Evolutionary conservation across 2,113 vertebrate genomes (phyloP).

Genomic region (Paramisgurnus dabryanus): DNA sequence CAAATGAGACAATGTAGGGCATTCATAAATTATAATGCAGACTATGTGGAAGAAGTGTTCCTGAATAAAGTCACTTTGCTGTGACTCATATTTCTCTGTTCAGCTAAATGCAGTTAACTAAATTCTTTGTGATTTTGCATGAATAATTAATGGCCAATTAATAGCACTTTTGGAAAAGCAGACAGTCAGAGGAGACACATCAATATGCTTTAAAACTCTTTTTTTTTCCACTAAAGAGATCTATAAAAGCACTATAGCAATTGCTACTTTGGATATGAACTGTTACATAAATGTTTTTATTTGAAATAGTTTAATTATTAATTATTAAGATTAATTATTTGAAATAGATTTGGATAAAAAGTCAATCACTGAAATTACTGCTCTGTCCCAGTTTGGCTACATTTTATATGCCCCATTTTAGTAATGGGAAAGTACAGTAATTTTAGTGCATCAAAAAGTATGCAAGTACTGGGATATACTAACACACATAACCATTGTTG

Average conservation of each 20-base stretch:
- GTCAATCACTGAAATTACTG: neutral
- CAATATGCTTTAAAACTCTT: neutral
- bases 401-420: too few species aligned
- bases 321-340: neutral
- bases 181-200: neutral
- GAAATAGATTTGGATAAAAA: neutral
- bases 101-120: neutral
- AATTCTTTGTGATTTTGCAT: conserved; percentile 3
- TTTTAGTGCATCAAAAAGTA: too few species aligned
- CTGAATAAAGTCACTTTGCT: neutral
- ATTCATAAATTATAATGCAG: conserved; percentile 31
- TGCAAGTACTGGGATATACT: too few species aligned
- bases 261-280: neutral
- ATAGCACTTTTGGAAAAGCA: conserved; percentile 9
- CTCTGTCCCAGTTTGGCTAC: neutral
- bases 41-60: conserved; percentile 14
- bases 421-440: too few species aligned
- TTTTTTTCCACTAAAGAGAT: neutral
- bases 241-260: neutral
- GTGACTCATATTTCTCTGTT: conserved; percentile 11
- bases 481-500: too few species aligned
- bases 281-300: neutral
- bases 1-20: conserved; percentile 9
- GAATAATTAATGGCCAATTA: conserved; percentile 29
- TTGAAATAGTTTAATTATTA: neutral